phyloP scores from a whole-genome alignment of 2,113 vertebrate species.

The Neolamprologus longior region DNA sequence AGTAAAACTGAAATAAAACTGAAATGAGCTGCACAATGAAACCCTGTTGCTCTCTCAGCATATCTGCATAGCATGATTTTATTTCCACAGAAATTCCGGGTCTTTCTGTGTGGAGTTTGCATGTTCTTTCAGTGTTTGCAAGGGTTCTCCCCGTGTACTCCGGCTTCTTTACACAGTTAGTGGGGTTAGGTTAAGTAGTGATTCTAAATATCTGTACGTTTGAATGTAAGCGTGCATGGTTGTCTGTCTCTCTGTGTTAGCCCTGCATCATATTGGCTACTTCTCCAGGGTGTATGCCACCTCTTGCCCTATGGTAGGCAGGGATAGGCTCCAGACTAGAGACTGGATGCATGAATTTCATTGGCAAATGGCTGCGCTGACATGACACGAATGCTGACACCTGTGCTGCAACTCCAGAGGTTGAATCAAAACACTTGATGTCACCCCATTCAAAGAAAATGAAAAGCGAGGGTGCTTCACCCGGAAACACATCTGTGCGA shows the following conservation, averaged over 20 bases:
- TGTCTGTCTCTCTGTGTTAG: not conserved
- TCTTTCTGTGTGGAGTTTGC: not conserved
- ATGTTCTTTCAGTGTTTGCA: not conserved
- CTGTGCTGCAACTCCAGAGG: not conserved
- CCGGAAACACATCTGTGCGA: accelerated
- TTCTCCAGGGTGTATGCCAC: not conserved
- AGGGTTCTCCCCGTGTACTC: not conserved
- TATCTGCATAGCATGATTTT: not conserved
- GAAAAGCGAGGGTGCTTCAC: not conserved
- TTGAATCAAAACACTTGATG: not conserved
- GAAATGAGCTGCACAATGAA: not conserved
- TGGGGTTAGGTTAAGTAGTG: not conserved
- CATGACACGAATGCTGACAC: not conserved
- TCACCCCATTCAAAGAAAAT: not conserved
- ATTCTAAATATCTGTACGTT: not conserved
- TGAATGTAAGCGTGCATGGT: not conserved
- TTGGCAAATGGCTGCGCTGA: not conserved
- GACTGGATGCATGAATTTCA: not conserved
- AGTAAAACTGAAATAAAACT: not conserved
- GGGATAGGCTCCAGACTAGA: not conserved
- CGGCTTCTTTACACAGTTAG: not conserved
- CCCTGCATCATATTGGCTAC: not conserved
- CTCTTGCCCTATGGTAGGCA: not conserved
- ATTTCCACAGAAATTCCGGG: not conserved
- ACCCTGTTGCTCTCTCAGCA: not conserved